Evolutionary conservation across 2,797 vertebrate genomes (phyloP), one percentile per base, ranked within the genome.

Genomic region (Hippoglossus hippoglossus): DNA sequence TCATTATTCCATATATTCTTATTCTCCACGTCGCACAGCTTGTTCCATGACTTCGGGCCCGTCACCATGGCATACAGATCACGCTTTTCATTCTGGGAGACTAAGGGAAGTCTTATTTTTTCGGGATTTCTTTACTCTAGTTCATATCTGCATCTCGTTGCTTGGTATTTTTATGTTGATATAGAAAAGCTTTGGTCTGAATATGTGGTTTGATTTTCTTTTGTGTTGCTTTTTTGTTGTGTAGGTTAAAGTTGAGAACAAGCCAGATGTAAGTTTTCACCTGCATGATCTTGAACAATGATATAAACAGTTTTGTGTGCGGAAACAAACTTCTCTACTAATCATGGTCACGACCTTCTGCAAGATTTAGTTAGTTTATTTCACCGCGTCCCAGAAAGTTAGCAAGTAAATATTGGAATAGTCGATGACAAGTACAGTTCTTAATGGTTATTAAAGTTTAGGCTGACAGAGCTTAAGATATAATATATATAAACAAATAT

Each of bases 81-180:
- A 67, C 95, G 96, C 84, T 99, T 98, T 93, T 97, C 97, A 60
- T 99, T 99, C 95, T 99, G 98, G 97, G 96, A 98, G 85, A 95
- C 97, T 93, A 99, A 99, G 97, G 97, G 90, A 99, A 98, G 97
- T 99, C 74, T 90, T 24, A 77, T 58, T 90, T 88, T 39, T 66
- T 79, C 41, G 70, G 61, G 50, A 22, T 24, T 69, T 41, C 67
- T 47, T 63, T 49, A 39, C 41, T 49, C 47, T 19, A 63, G 3
- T 79, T 77, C 15, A 50, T 79, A 59, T 31, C 2, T 69, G 66
- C 66, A 68, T 80, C 59, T 26, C 36, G 49, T 68, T 83, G 60
- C 21, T 71, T 63, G 44, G 1, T 36, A 36, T 2, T 2, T 53
- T 67, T 24, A 18, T 64, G 28, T 54, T 36, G 44, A 53, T 10